Evolutionary conservation across 1,140 invertebrate genomes (phyloP).

Genomic region (Zaprionus taronus): DNA sequence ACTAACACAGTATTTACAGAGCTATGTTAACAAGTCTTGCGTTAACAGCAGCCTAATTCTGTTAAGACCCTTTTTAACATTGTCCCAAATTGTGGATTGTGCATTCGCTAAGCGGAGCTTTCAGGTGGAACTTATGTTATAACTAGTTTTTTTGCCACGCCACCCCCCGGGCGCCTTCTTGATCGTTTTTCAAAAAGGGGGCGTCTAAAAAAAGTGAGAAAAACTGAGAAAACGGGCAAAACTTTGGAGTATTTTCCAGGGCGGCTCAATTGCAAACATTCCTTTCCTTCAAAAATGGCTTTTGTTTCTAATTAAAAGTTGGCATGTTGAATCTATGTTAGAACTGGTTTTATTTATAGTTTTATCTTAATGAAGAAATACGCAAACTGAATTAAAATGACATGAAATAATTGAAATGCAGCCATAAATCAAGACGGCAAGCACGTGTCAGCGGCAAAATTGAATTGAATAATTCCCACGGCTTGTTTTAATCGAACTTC

Average conservation of each 20-base stretch:
- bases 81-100: conserved; percentile 44
- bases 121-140: conserved; percentile 22
- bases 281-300: too few relatives aligned
- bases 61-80: background rate
- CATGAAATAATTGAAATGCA: background rate
- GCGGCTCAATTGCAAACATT: too few relatives aligned
- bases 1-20: too few relatives aligned
- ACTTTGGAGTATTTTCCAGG: too few relatives aligned
- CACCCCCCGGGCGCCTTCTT: too few relatives aligned
- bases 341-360: conserved; percentile 17
- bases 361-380: background rate
- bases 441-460: background rate
- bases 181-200: too few relatives aligned
- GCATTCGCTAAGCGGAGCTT: conserved; percentile 26
- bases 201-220: too few relatives aligned
- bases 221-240: too few relatives aligned
- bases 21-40: too few relatives aligned
- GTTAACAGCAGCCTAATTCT: background rate
- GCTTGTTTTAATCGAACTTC: background rate
- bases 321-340: conserved; percentile 24
- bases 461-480: background rate
- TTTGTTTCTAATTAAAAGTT: too few relatives aligned
- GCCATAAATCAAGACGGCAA: background rate
- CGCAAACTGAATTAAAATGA: background rate
- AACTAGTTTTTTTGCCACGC: too few relatives aligned